These are phyloP conservation scores for Frankliniella intonsa DNA, from an alignment of 2,888 invertebrate species.

Conservation along the genomic window DNA sequence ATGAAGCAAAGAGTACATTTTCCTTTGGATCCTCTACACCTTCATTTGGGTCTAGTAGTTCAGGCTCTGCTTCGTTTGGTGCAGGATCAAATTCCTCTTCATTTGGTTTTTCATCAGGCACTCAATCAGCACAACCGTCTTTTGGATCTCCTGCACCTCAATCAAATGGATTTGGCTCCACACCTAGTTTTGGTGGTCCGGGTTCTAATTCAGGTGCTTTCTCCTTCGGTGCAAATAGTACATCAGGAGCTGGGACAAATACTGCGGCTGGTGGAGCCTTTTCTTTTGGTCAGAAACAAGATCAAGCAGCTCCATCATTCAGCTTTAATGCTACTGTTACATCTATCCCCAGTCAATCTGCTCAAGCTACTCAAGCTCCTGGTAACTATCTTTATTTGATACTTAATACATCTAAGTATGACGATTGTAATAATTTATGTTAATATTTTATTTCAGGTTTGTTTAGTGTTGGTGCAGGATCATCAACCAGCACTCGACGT, in stretches of 20 bases:
- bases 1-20: background rate
- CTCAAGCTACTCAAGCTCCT: background rate
- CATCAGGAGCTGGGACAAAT: no score
- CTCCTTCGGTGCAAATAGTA: background rate
- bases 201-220: background rate
- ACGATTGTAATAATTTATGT: background rate
- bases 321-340: background rate
- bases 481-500: background rate
- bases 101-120: background rate
- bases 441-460: background rate
- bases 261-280: background rate
- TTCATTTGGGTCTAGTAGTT: background rate
- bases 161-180: background rate
- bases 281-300: conserved; percentile 5
- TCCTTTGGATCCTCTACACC: background rate
- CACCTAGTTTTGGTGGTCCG: background rate
- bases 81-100: background rate
- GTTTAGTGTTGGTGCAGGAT: conserved; percentile 12
- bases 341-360: background rate
- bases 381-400: background rate
- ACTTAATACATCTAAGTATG: background rate
- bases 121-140: background rate
- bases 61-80: background rate
- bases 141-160: background rate
- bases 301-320: background rate